A percentile compares a stretch with the other conserved stretches of the same genome.
These are phyloP conservation scores for Bombus huntii DNA, from an alignment of 1,140 invertebrate species.

Conservation along the genomic window DNA sequence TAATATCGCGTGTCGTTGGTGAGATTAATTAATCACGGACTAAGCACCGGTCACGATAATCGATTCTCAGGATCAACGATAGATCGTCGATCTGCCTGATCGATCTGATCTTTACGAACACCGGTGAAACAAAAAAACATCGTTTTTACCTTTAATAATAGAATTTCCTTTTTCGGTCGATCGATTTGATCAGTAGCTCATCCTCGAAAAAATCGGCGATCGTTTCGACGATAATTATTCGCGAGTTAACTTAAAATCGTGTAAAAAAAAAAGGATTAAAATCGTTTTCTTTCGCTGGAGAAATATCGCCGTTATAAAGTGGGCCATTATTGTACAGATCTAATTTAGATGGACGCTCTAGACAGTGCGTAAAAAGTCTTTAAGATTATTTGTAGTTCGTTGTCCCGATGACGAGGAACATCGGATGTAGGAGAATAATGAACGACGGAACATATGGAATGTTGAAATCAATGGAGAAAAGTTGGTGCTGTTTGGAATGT, in stretches of 20 bases:
- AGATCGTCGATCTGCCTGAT: neutral
- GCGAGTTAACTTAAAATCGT: too few species aligned
- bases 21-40: neutral
- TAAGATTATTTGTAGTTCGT: slow-evolving; percentile 7
- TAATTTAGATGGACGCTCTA: slow-evolving; percentile 26
- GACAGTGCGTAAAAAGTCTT: slow-evolving; percentile 17
- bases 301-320: slow-evolving; percentile 32
- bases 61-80: neutral
- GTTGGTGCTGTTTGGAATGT: neutral
- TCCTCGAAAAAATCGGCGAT: slow-evolving; percentile 22
- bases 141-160: slow-evolving; percentile 37
- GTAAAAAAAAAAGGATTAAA: too few species aligned
- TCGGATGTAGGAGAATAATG: neutral
- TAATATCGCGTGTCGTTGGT: slow-evolving; percentile 2
- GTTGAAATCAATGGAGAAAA: too few species aligned
- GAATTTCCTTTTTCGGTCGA: slow-evolving; percentile 24
- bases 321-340: slow-evolving; percentile 50
- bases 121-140: neutral
- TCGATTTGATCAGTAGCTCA: slow-evolving; percentile 21
- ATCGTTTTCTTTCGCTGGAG: neutral
- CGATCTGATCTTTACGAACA: neutral
- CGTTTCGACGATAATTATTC: neutral
- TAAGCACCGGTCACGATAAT: too few species aligned
- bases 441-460: too few species aligned
- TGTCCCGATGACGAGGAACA: neutral